Conservation (phyloP, 2,888 invertebrate genomes). For the Plutella xylostella region DNA sequence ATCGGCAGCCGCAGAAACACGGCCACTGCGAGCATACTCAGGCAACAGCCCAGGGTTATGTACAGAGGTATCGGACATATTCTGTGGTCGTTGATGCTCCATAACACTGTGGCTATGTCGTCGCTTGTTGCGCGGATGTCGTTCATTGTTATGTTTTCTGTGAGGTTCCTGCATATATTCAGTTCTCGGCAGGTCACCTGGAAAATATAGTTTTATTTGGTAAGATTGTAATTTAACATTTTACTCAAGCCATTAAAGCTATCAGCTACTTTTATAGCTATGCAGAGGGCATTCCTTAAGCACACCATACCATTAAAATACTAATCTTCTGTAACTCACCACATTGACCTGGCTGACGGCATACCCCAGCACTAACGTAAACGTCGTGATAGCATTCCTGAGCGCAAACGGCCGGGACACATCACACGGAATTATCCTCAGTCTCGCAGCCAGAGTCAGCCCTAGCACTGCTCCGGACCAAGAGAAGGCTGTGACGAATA, state of each 20-base stretch:
- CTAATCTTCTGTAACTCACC: no score
- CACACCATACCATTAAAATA: no score
- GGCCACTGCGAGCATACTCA: slow-evolving; percentile 87
- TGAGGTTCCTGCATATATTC: slow-evolving; percentile 48
- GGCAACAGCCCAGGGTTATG: slow-evolving; percentile 85
- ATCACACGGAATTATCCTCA: slow-evolving; percentile 88
- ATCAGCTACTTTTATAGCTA: no score
- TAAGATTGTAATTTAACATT: no score
- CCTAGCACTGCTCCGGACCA: slow-evolving; percentile 92
- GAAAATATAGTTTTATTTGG: slow-evolving; percentile 14
- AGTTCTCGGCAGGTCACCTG: slow-evolving; percentile 59
- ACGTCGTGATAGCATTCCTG: slow-evolving; percentile 86
- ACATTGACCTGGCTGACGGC: slow-evolving; percentile 94
- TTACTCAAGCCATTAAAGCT: no score
- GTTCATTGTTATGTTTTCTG: slow-evolving; percentile 59
- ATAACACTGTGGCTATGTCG: slow-evolving; percentile 39
- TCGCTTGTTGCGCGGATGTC: slow-evolving; percentile 50
- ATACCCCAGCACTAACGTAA: slow-evolving; percentile 88
- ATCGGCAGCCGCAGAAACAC: slow-evolving; percentile 87
- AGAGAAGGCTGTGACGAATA: slow-evolving; percentile 90
- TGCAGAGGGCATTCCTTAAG: no score
- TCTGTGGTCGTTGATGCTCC: slow-evolving; percentile 74
- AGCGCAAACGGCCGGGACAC: slow-evolving; percentile 86
- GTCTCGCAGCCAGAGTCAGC: slow-evolving; percentile 83
- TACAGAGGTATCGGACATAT: slow-evolving; percentile 89